Evolutionary conservation across 2,797 vertebrate genomes (phyloP).

Genomic region (Simalia tracyae): DNA sequence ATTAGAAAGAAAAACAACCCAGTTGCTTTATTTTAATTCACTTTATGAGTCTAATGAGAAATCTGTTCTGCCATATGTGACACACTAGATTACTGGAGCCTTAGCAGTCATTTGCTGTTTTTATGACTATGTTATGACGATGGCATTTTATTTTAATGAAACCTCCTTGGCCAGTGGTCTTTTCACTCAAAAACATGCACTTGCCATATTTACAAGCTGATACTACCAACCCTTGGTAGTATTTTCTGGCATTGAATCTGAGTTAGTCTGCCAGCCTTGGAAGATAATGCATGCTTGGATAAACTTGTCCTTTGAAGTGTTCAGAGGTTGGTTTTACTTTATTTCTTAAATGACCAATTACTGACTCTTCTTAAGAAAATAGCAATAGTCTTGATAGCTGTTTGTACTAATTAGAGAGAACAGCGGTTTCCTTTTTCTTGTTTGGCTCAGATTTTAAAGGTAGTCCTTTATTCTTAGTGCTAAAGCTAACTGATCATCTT

Average conservation of each 20-base stretch:
- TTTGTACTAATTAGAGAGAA: conserved; percentile 9
- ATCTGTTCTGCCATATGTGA: not conserved
- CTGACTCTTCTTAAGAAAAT: conserved; percentile 6
- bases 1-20: not conserved
- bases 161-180: not conserved
- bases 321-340: not conserved
- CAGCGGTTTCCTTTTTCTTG: not conserved
- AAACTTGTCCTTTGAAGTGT: not conserved
- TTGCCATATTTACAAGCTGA: not conserved
- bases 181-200: not conserved
- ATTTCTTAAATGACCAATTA: not conserved
- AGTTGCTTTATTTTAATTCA: not conserved
- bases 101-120: not conserved
- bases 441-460: conserved; percentile 8
- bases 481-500: conserved; percentile 7
- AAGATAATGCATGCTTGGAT: not conserved
- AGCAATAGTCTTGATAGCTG: conserved; percentile 14
- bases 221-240: conserved; percentile 1
- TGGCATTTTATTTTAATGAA: not conserved
- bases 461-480: not conserved
- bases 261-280: not conserved
- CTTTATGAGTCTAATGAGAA: not conserved
- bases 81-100: not conserved
- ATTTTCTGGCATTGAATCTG: not conserved
- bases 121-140: conserved; percentile 9